phyloP scores from a whole-genome alignment of 2,797 vertebrate species.

The Varecia variegata region DNA sequence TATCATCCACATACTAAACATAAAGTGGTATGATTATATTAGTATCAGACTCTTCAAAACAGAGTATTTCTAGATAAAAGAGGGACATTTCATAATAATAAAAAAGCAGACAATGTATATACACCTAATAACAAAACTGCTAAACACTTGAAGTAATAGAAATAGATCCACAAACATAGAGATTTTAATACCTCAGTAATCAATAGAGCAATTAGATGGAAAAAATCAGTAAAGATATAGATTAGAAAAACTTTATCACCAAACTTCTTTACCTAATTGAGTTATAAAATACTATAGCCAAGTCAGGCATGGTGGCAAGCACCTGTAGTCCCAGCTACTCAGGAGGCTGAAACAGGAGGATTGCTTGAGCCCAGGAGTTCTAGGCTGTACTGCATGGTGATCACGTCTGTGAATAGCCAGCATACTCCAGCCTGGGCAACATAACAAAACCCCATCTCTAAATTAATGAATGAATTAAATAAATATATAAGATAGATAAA shows the following conservation, averaged over 20 bases:
- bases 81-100: neutral
- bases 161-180: neutral
- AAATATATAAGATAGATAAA: too few species aligned
- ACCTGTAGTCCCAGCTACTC: neutral
- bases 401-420: too few species aligned
- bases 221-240: neutral
- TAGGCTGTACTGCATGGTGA: too few species aligned
- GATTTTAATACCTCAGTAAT: constrained; percentile 11
- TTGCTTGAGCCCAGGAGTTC: too few species aligned
- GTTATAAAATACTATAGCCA: neutral
- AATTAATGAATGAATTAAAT: too few species aligned
- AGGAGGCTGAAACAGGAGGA: neutral
- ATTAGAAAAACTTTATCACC: neutral
- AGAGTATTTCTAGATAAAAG: neutral
- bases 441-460: too few species aligned
- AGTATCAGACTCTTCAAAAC: neutral
- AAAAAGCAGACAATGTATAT: neutral
- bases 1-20: neutral
- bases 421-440: too few species aligned
- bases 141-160: neutral
- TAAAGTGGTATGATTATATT: neutral
- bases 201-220: neutral
- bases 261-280: neutral
- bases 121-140: neutral
- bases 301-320: neutral